phyloP scores from a whole-genome alignment of 2,888 invertebrate species.

The Meiosimyza platycephala region DNA sequence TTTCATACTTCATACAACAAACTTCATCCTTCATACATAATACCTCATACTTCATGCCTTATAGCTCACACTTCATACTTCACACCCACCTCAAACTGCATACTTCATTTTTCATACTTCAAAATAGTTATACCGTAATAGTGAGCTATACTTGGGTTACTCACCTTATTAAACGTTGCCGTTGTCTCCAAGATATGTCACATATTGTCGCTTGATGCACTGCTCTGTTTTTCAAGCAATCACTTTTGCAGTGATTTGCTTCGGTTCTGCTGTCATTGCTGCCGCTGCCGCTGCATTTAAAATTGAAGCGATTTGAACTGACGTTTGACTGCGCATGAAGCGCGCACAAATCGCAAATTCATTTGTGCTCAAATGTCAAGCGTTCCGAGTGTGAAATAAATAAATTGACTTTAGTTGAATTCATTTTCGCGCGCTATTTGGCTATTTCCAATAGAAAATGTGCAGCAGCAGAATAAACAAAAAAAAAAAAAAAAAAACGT shows the following conservation, averaged over 20 bases:
- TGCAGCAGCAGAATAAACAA: background rate
- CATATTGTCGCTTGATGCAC: background rate
- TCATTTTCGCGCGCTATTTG: constrained; percentile 17
- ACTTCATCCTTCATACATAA: no score
- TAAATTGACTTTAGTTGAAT: constrained; percentile 30
- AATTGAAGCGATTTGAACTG: constrained; percentile 9
- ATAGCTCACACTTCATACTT: no score
- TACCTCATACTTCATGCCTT: no score
- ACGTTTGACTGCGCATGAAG: constrained; percentile 18
- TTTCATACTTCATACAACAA: no score
- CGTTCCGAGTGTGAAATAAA: constrained; percentile 31
- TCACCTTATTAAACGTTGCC: background rate
- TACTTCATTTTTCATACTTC: no score
- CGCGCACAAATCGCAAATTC: constrained; percentile 3
- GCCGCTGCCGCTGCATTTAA: no score
- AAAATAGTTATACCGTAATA: no score
- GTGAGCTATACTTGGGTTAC: no score
- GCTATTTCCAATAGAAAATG: constrained; percentile 10
- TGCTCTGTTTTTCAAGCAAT: constrained; percentile 19
- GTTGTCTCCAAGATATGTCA: constrained; percentile 4
- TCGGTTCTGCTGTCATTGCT: background rate
- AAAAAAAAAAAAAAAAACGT: no score
- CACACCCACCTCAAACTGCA: no score
- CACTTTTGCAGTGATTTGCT: constrained; percentile 12
- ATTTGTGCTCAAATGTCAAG: constrained; percentile 33